Evolutionary conservation across 2,888 invertebrate species (phyloP), one percentile per base, ranked within the genome.

Genomic region (Papilio gigon): DNA sequence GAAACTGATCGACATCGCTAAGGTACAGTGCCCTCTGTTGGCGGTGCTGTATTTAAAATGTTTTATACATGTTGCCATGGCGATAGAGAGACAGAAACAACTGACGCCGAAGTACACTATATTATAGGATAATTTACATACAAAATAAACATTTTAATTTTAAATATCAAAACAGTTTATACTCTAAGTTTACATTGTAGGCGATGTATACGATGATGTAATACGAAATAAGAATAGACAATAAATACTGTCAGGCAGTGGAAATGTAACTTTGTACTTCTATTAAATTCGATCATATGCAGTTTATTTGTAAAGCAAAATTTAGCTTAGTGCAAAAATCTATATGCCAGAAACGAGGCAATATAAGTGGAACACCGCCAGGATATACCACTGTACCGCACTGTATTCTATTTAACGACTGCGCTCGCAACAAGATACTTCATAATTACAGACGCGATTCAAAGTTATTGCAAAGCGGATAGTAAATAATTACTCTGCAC

Each of bases 1-100:
- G 89, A 90, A 90, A 71, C 87, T 90, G 37, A 87, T 90, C 53
- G 90, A 90, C 74, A 90, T 90, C 33, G 90, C 90, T 1, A 89
- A 89, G 84, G 89, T 88, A 70, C 71, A 44, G 44, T 44, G 22
- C 3, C 11, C 0, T 20, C 20, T 11, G 20, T 22, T 44, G 22
- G 3, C 44, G 9, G 44, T 44, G 20, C 11, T 2, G 3, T 11
- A 50, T 70, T 20, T 47, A 60, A 56, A 22, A 40, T 35, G 56
- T 59, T 50, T 53, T 67, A n/a, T n/a, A n/a, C n/a, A n/a, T n/a
- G n/a, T n/a, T n/a, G n/a, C n/a, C n/a, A n/a, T n/a, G n/a, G n/a
- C n/a, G n/a, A n/a, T n/a, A n/a, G n/a, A n/a, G n/a, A n/a, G n/a
- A n/a, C n/a, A n/a, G n/a, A n/a, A n/a, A n/a, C n/a, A n/a, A n/a